phyloP scores from a whole-genome alignment of 2,113 vertebrate genomes.

The Tragelaphus buxtoni region DNA sequence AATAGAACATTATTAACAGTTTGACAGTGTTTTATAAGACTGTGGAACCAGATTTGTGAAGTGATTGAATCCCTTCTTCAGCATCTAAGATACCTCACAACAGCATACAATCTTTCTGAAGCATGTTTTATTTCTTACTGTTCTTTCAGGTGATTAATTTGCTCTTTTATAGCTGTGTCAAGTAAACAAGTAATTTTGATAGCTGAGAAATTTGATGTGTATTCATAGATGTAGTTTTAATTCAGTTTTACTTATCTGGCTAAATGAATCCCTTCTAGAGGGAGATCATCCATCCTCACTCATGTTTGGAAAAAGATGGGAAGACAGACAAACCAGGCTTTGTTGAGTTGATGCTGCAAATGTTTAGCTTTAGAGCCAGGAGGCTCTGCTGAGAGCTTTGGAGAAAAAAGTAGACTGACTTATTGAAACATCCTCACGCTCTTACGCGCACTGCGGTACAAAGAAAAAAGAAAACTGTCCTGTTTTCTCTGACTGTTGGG shows the following conservation, averaged over 20 bases:
- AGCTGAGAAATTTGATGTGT: neutral
- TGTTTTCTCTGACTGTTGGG: neutral
- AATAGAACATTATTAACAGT: neutral
- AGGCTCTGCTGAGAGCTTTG: neutral
- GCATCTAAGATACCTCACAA: neutral
- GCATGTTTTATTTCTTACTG: neutral
- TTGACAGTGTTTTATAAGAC: neutral
- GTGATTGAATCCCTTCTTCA: neutral
- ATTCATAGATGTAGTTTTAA: neutral
- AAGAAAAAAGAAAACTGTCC: neutral
- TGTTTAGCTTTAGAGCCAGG: neutral
- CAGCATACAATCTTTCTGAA: neutral
- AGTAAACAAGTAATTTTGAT: neutral
- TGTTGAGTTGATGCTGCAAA: slow-evolving; percentile 15
- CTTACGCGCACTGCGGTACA: neutral
- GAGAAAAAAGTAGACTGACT: neutral
- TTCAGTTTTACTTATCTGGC: neutral
- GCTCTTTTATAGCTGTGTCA: neutral
- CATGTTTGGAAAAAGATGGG: neutral
- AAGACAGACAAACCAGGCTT: neutral
- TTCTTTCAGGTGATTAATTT: slow-evolving; percentile 6
- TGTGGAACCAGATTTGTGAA: neutral
- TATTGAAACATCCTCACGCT: neutral
- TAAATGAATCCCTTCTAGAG: neutral
- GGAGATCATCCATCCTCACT: neutral